phyloP scores from a whole-genome alignment of 2,888 invertebrate species.

The Tholera decimalis region DNA sequence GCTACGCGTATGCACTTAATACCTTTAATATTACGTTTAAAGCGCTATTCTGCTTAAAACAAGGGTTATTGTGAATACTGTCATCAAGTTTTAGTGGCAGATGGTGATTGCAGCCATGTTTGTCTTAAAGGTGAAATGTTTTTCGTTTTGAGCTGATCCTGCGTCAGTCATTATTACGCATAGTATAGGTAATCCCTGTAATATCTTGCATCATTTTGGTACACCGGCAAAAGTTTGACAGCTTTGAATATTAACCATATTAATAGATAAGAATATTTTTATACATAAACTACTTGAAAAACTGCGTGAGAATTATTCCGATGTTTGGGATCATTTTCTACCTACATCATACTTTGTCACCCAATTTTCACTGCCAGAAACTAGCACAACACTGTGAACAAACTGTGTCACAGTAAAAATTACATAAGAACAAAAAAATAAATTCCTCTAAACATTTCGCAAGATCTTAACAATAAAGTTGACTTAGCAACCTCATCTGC shows the following conservation, averaged over 20 bases:
- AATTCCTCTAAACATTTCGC: conserved; percentile 2
- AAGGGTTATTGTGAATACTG: conserved; percentile 78
- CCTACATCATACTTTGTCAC: not conserved
- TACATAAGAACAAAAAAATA: conserved; percentile 5
- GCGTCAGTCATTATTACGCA: not conserved
- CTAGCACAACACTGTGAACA: no score
- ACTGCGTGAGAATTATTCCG: no score
- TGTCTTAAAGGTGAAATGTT: conserved; percentile 64
- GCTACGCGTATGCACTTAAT: conserved; percentile 88
- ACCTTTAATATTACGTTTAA: conserved; percentile 85
- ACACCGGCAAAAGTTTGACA: no score
- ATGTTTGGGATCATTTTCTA: no score
- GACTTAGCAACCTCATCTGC: conserved; percentile 41
- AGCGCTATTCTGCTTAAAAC: conserved; percentile 83
- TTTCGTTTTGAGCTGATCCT: not conserved
- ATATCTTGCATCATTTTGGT: not conserved
- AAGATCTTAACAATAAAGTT: conserved; percentile 50
- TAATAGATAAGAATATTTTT: no score
- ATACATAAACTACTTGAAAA: not conserved
- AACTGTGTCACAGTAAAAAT: not conserved
- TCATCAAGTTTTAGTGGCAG: conserved; percentile 83
- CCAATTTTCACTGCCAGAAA: not conserved
- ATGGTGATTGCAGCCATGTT: conserved; percentile 71
- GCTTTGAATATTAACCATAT: no score
- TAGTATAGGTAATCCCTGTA: not conserved